Base-by-base conservation (phyloP, 2,113 vertebrate species). In the Potamarius usumacintae region DNA sequence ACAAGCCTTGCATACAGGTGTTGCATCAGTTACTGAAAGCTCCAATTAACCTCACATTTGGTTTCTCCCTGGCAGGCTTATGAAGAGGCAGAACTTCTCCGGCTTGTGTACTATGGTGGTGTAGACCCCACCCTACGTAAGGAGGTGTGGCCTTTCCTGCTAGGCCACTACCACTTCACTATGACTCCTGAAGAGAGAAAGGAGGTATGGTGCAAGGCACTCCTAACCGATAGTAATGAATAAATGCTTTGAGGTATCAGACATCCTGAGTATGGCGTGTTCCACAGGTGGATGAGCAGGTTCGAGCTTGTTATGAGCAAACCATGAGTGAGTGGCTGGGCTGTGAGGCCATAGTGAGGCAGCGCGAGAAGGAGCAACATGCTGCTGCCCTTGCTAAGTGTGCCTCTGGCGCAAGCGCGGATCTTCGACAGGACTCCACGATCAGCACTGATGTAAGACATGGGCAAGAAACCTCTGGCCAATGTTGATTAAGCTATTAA, bases 301-400 rank as follows among this genome's bases (percentile, higher is more conserved):
- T 95, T 34, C 95, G 95, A 0, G 91, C 93, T 4, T 95, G 95
- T 95, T 99, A 99, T 0, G 94, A 97, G 84, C 97, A 99, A 92
- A 99, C 96, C 7, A 97, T 99, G 97, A 96, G 97, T 0, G 97
- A 99, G 92, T 99, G 98, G 98, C 94, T 97, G 94, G 98, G 98
- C 58, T 99, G 98, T 0, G 98, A 99, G 92, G 97, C 97, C 55
- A 99, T 99, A 0, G 98, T 99, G 77, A 93, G 95, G 71, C 97
- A 99, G 94, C 94, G 97, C 50, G 98, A 99, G 94, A 94, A 96
- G 71, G 97, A 99, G 91, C 97, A 97, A 0, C 98, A 99, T 0
- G 97, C 97, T 0, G 97, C 96, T 0, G 98, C 98, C 20, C 88
- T 99, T 65, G 97, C 98, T 89, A 97, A 98, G 52, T 99, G 98